Evolutionary conservation across 2,113 vertebrate genomes (phyloP).

Genomic region (Dipodomys spectabilis): DNA sequence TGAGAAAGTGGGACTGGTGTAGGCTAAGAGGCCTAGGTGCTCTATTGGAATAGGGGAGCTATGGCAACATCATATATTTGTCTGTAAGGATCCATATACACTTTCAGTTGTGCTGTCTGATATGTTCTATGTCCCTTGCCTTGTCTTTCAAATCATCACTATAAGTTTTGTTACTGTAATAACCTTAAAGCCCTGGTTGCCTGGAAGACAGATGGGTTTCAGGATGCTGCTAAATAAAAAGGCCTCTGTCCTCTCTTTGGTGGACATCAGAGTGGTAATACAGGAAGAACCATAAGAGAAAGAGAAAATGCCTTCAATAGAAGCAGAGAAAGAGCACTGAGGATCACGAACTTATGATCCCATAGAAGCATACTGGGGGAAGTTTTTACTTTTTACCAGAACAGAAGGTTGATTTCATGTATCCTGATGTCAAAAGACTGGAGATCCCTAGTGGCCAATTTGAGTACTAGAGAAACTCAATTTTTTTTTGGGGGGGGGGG

Average conservation of each 20-base stretch:
- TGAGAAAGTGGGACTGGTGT: neutral
- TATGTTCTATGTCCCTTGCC: neutral
- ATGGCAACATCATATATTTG: neutral
- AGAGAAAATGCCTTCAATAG: neutral
- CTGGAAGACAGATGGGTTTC: neutral
- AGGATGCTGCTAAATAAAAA: neutral
- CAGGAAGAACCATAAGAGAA: neutral
- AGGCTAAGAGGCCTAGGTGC: neutral
- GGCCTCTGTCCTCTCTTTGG: neutral
- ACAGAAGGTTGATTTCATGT: neutral
- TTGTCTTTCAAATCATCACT: neutral
- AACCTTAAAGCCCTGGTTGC: neutral
- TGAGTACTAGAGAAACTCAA: slow-evolving; percentile 22
- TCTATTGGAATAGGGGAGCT: neutral
- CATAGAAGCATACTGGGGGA: neutral
- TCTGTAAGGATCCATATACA: neutral
- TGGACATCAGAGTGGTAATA: neutral
- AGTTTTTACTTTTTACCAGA: neutral
- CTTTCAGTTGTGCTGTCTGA: neutral
- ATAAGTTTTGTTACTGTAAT: neutral
- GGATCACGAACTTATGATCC: neutral
- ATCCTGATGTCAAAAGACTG: neutral
- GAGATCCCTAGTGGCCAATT: neutral
- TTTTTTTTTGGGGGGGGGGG: neutral
- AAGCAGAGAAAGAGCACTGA: neutral